A percentile compares a stretch with the other conserved stretches of the same genome.
These are phyloP conservation scores for Otolemur garnettii DNA, from an alignment of 2,113 vertebrate genomes.

Conservation along the genomic window DNA sequence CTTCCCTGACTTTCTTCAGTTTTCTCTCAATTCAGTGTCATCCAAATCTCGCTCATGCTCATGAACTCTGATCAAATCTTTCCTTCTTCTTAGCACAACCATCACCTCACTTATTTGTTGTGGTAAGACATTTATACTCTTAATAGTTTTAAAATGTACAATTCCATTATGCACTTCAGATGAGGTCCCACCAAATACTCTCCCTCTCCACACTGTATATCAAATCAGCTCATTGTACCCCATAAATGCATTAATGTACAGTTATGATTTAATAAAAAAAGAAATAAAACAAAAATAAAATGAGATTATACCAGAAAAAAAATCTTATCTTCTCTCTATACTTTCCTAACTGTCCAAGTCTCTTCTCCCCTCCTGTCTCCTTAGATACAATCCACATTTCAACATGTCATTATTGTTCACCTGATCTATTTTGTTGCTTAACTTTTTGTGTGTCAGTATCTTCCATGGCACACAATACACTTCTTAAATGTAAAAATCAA, in stretches of 20 bases:
- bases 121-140: no score
- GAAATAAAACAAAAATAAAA: no score
- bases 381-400: neutral
- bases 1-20: neutral
- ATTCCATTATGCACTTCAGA: no score
- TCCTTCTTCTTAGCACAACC: neutral
- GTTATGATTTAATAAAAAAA: no score
- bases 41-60: neutral
- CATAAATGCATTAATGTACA: no score
- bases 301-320: neutral
- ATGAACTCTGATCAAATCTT: neutral
- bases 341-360: neutral
- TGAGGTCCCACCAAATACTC: no score
- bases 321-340: neutral
- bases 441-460: neutral
- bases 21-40: neutral
- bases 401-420: neutral
- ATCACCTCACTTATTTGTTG: no score
- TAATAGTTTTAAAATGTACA: no score
- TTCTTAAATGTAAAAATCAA: slow-evolving; percentile 10
- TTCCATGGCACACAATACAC: neutral
- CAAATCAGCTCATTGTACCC: no score
- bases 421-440: neutral
- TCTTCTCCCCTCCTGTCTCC: neutral
- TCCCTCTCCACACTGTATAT: no score